A percentile compares a stretch with the other conserved stretches of the same genome.
Evolutionary conservation across 2,797 vertebrate species (phyloP).

Genomic region (Smutsia gigantea): DNA sequence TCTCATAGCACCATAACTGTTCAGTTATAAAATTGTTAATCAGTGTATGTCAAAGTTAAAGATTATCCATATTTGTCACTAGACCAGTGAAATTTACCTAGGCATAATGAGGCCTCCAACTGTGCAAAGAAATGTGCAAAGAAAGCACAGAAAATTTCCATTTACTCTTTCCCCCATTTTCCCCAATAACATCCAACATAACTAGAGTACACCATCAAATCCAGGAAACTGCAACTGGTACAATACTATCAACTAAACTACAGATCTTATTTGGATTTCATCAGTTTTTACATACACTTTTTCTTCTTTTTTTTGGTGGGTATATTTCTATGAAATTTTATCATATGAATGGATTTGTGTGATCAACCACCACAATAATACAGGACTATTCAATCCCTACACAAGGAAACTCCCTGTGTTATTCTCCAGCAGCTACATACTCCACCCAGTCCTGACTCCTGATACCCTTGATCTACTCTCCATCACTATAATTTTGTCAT

Average conservation of each 20-base stretch:
- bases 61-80: not conserved
- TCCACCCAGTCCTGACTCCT: not conserved
- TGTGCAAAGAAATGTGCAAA: not conserved
- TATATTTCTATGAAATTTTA: slow-evolving; percentile 40
- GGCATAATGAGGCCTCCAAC: not conserved
- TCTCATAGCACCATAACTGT: not conserved
- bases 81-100: slow-evolving; percentile 51
- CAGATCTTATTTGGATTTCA: not conserved
- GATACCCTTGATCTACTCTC: not conserved
- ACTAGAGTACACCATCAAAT: not conserved
- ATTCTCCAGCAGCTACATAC: not conserved
- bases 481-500: slow-evolving; percentile 12
- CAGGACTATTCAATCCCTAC: not conserved
- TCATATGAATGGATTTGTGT: not conserved
- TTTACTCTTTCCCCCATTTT: not conserved
- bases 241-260: not conserved
- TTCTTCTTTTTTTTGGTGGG: not conserved
- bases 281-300: not conserved
- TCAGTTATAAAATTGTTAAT: not conserved
- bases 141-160: not conserved
- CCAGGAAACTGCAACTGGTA: not conserved
- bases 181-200: slow-evolving; percentile 22
- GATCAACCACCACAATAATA: not conserved
- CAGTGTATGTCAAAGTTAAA: not conserved
- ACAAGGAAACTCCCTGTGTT: not conserved